Percentiles rank a stretch among this genome's conserved stretches.
Evolutionary conservation across 2,797 vertebrate species (phyloP).

Genomic region (Clarias laeviceps): DNA sequence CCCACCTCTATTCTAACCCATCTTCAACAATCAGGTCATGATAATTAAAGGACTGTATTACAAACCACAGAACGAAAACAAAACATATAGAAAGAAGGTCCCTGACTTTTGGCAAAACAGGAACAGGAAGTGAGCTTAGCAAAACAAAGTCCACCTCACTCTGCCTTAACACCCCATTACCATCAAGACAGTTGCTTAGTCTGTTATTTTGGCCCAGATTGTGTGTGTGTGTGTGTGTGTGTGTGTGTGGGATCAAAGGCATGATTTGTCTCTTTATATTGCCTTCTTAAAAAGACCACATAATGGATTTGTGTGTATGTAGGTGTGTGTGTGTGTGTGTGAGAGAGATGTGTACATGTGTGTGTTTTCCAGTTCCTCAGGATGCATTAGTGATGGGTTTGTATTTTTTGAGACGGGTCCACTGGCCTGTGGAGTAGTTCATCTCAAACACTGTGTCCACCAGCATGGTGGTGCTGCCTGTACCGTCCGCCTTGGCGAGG

Average conservation of each 20-base stretch:
- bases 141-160: conserved; percentile 34
- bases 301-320: conserved; percentile 38
- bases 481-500: conserved; percentile 93
- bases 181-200: conserved; percentile 17
- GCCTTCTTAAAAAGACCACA: conserved; percentile 24
- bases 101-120: conserved; percentile 56
- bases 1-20: conserved; percentile 24
- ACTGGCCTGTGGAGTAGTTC: conserved; percentile 99
- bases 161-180: conserved; percentile 12
- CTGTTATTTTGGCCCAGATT: conserved; percentile 51
- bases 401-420: conserved; percentile 99
- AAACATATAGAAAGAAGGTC: conserved; percentile 49
- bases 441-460: conserved; percentile 99
- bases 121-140: conserved; percentile 49
- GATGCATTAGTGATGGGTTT: conserved; percentile 96
- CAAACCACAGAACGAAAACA: conserved; percentile 57
- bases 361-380: conserved; percentile 69
- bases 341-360: neutral
- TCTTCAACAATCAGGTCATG: conserved; percentile 34
- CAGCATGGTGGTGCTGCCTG: conserved; percentile 97
- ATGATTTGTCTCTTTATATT: conserved; percentile 8
- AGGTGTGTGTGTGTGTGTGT: conserved; percentile 30
- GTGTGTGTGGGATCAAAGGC: neutral
- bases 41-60: conserved; percentile 63
- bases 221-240: conserved; percentile 10